A percentile compares a stretch with the other conserved stretches of the same genome.
Conservation (phyloP, 2,888 invertebrate genomes). For the Dione vanillae region DNA sequence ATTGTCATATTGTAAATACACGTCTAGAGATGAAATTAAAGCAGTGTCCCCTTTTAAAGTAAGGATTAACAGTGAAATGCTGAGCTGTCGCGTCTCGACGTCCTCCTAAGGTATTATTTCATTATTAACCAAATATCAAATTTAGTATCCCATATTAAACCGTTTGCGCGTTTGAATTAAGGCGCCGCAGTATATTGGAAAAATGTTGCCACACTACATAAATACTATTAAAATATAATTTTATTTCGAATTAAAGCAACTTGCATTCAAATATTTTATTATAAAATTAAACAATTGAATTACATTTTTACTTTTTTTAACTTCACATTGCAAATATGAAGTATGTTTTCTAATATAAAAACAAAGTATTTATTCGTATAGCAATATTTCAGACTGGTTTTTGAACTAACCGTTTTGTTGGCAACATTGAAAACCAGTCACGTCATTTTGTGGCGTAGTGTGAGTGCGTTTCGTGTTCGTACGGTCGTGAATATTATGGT, state of each 20-base stretch:
- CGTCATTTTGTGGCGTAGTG: conserved; percentile 65
- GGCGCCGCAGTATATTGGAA: conserved; percentile 4
- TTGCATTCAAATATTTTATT: not conserved
- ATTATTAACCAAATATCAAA: too few species aligned
- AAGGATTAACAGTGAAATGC: too few species aligned
- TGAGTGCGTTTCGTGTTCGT: conserved; percentile 68
- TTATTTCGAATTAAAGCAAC: not conserved
- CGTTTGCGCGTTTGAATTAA: not conserved
- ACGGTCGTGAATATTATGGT: conserved; percentile 60
- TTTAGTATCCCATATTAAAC: too few species aligned
- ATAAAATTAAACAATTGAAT: too few species aligned
- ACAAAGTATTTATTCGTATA: not conserved
- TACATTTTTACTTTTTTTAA: too few species aligned
- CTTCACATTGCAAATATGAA: too few species aligned
- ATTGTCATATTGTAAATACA: too few species aligned
- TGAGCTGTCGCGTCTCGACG: too few species aligned
- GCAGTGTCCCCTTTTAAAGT: too few species aligned
- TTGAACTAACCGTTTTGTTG: conserved; percentile 1
- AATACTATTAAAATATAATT: not conserved
- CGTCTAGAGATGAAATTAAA: too few species aligned
- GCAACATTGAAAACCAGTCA: conserved; percentile 59
- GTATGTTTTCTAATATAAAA: too few species aligned
- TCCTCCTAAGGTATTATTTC: too few species aligned
- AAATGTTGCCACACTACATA: not conserved
- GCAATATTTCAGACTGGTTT: not conserved